Conservation (phyloP, 2,888 invertebrate species). For the Tyria jacobaeae region DNA sequence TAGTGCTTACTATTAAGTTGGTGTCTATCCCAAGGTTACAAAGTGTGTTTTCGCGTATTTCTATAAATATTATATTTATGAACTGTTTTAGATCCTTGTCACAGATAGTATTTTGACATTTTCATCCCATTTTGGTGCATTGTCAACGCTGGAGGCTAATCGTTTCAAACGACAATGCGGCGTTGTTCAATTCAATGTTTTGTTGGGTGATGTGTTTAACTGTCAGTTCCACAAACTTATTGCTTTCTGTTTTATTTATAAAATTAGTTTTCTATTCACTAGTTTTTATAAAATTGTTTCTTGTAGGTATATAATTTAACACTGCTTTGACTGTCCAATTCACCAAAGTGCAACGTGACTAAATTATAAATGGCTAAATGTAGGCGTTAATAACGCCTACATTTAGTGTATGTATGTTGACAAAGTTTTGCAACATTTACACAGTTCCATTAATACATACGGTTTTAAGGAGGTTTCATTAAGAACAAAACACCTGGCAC, state of each 20-base stretch:
- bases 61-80: slow-evolving; percentile 23
- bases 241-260: slow-evolving; percentile 18
- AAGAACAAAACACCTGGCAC: too few species aligned
- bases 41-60: slow-evolving; percentile 36
- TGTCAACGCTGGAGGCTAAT: slow-evolving; percentile 76
- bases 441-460: background rate
- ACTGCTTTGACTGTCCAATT: too few species aligned
- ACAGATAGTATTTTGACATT: slow-evolving; percentile 84
- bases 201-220: slow-evolving; percentile 45
- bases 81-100: slow-evolving; percentile 67
- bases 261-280: background rate
- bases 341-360: too few species aligned
- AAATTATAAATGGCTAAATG: too few species aligned
- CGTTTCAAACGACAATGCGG: slow-evolving; percentile 70
- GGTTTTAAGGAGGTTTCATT: too few species aligned
- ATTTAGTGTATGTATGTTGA: too few species aligned
- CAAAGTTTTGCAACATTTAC: background rate
- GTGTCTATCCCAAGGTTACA: slow-evolving; percentile 16
- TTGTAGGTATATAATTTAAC: too few species aligned
- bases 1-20: slow-evolving; percentile 2
- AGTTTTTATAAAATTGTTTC: background rate
- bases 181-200: slow-evolving; percentile 36
- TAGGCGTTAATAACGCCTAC: too few species aligned
- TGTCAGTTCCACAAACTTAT: slow-evolving; percentile 35
- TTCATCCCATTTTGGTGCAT: slow-evolving; percentile 81